Conservation (phyloP, 2,797 vertebrate species). For the Phoeniculus purpureus region DNA sequence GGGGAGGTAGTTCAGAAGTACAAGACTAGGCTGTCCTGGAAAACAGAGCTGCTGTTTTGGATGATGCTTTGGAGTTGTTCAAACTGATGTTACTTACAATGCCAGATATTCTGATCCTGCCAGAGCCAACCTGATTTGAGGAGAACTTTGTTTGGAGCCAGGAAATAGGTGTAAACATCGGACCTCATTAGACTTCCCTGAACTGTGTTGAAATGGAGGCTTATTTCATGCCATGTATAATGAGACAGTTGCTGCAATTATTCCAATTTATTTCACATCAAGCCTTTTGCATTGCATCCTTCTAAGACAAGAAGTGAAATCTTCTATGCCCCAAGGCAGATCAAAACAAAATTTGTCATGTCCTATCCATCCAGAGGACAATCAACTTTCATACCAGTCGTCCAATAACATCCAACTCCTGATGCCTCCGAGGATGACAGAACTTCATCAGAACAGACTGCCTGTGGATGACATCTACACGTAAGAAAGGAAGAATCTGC, state of each 20-base stretch:
- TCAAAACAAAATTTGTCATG: conserved; percentile 7
- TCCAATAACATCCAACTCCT: not conserved
- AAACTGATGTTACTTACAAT: not conserved
- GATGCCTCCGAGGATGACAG: not conserved
- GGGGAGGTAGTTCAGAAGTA: not conserved
- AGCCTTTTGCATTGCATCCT: not conserved
- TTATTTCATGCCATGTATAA: conserved; percentile 19
- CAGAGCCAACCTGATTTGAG: conserved; percentile 23
- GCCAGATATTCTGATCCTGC: not conserved
- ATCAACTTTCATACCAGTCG: not conserved
- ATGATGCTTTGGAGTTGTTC: not conserved
- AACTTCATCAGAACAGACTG: not conserved
- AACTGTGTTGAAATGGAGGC: conserved; percentile 14
- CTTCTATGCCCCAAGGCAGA: not conserved
- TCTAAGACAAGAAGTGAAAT: conserved; percentile 11
- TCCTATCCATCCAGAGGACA: not conserved
- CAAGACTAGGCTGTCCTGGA: not conserved
- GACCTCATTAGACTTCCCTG: not conserved
- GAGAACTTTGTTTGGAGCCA: not conserved
- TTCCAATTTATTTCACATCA: conserved; percentile 27
- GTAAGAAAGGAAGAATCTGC: not conserved
- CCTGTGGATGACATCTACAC: not conserved
- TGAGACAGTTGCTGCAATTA: conserved; percentile 20
- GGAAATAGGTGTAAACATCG: conserved; percentile 47
- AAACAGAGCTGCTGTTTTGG: not conserved